Evolutionary conservation across 2,797 vertebrate genomes (phyloP).

Genomic region (Octomys mimax): DNA sequence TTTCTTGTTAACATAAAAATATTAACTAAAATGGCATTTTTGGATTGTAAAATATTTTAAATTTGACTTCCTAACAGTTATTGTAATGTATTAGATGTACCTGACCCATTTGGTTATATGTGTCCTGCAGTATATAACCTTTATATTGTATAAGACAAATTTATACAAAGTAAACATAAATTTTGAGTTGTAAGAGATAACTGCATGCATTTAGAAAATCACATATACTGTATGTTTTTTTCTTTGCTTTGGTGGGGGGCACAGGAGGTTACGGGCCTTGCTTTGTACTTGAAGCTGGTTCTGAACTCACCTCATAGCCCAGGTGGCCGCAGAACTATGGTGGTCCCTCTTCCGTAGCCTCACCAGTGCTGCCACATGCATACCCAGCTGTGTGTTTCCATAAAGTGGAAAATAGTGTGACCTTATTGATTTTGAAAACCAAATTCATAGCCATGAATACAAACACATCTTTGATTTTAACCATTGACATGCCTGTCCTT

Average conservation of each 20-base stretch:
- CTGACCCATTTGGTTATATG: neutral
- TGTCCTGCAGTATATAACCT: neutral
- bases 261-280: neutral
- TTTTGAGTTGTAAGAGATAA: neutral
- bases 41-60: slow-evolving; percentile 48
- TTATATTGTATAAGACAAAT: slow-evolving; percentile 26
- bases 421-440: neutral
- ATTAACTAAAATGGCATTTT: slow-evolving; percentile 21
- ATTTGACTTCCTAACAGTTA: slow-evolving; percentile 9
- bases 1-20: slow-evolving; percentile 52
- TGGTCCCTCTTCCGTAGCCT: neutral
- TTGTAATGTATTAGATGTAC: slow-evolving; percentile 1
- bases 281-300: neutral
- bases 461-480: slow-evolving; percentile 14
- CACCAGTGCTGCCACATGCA: neutral
- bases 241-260: neutral
- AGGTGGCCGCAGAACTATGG: neutral
- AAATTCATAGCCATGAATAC: neutral
- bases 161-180: slow-evolving; percentile 1
- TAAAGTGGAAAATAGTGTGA: slow-evolving; percentile 33
- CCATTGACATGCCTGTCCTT: slow-evolving; percentile 32
- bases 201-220: neutral
- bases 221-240: neutral
- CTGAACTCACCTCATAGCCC: neutral
- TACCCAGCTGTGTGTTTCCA: neutral